These are phyloP conservation scores for Chymomyza costata DNA, from an alignment of 1,140 invertebrate species.

Conservation along the genomic window DNA sequence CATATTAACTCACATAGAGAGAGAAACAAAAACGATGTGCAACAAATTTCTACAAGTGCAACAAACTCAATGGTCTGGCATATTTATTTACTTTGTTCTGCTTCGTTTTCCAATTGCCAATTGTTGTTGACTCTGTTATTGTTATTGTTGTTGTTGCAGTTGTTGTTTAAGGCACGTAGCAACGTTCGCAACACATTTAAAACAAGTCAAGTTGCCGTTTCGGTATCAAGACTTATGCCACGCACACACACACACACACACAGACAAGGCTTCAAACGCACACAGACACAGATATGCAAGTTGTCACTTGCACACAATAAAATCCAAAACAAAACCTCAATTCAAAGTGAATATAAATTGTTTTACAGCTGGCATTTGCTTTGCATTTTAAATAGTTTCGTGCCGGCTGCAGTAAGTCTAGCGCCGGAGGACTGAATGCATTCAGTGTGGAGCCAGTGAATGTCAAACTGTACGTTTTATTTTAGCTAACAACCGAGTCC, in stretches of 20 bases:
- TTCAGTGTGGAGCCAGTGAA: slow-evolving; percentile 8
- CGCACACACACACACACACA: slow-evolving; percentile 16
- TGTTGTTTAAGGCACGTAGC: slow-evolving; percentile 61
- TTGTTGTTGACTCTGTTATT: no score
- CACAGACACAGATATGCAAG: neutral
- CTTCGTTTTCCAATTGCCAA: slow-evolving; percentile 28
- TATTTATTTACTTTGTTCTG: slow-evolving; percentile 47
- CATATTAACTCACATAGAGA: slow-evolving; percentile 1
- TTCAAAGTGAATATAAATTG: slow-evolving; percentile 73
- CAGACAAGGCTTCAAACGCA: neutral
- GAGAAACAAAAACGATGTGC: slow-evolving; percentile 5
- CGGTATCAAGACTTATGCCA: slow-evolving; percentile 44
- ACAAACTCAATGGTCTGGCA: slow-evolving; percentile 37
- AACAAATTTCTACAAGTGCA: slow-evolving; percentile 18
- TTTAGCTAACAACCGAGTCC: no score
- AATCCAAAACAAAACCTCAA: slow-evolving; percentile 69
- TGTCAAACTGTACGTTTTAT: slow-evolving; percentile 23
- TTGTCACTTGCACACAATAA: slow-evolving; percentile 41
- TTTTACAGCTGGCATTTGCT: slow-evolving; percentile 69
- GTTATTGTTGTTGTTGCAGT: slow-evolving; percentile 22
- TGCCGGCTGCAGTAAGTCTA: slow-evolving; percentile 14
- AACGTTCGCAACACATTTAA: slow-evolving; percentile 67
- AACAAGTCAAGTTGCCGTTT: slow-evolving; percentile 55
- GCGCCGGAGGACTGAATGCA: slow-evolving; percentile 1
- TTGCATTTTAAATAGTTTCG: slow-evolving; percentile 64